Evolutionary conservation across 2,888 invertebrate genomes (phyloP), one percentile per base, ranked within the genome.

Genomic region (Himalopsyche anomala): DNA sequence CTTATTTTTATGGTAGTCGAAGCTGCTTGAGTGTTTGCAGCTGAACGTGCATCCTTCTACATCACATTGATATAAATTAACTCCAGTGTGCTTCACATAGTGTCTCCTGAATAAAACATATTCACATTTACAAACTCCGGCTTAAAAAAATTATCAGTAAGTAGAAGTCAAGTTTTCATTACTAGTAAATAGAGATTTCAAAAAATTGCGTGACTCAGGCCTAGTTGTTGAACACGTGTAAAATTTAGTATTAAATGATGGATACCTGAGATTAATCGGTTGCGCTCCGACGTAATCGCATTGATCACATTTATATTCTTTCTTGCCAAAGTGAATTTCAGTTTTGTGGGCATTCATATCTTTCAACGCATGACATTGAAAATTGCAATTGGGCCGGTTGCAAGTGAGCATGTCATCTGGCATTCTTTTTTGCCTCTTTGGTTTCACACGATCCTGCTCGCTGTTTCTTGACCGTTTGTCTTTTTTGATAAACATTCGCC

Each of bases 21-120:
- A 62, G 62, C 62, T 62, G 28, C 62, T 62, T 62, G 62, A 62
- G 19, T 62, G 62, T 62, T 62, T 62, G 28, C 62, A 62, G 62
- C 62, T 62, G 8, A 62, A 62, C 6, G 62, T 62, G 62, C 62
- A 62, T 19, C 62, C 62, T 11, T 62, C 62, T 4, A 62, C 62
- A 62, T 62, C 62, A 62, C 62, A 62, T 62, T 62, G 62, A 19
- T 62, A 62, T 19, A 62, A 62, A 62, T 62, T 62, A 2, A 62
- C 62, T n/a, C 62, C 62, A 19, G 62, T 62, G 3, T 62, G 62
- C 19, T 62, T 62, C 19, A 62, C 62, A 19, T 62, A 62, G 11
- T 62, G 62, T 19, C 62, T 62, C 62, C 62, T 62, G 28, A 62
- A 62, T 9, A 51, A 51, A 51, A 51, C 5, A 42, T 42, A 42